phyloP scores from a whole-genome alignment of 1,140 invertebrate species.

The Anastrepha obliqua region DNA sequence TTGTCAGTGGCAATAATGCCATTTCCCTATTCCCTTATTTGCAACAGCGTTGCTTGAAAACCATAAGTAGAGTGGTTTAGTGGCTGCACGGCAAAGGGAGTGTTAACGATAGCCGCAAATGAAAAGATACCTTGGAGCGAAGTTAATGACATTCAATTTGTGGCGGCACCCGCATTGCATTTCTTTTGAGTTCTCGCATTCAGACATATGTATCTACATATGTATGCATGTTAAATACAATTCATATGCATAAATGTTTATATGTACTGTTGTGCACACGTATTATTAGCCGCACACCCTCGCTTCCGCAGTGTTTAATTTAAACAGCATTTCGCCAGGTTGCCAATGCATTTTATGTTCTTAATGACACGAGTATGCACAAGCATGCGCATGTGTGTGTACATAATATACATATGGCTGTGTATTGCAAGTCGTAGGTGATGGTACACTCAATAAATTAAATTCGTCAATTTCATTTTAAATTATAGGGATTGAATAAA shows the following conservation, averaged over 20 bases:
- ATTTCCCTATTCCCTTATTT: constrained; percentile 38
- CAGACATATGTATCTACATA: background rate
- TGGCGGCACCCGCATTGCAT: constrained; percentile 41
- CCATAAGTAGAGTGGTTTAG: background rate
- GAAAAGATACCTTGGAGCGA: constrained; percentile 27
- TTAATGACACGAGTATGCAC: background rate
- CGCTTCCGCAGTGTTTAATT: background rate
- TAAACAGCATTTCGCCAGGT: background rate
- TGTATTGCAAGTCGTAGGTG: background rate
- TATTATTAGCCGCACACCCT: background rate
- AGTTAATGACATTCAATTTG: constrained; percentile 49
- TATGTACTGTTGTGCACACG: background rate
- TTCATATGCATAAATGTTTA: background rate
- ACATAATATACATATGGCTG: background rate
- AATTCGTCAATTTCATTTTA: constrained; percentile 1
- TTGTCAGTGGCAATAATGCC: background rate
- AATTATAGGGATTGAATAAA: constrained; percentile 10
- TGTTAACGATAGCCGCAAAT: constrained; percentile 32
- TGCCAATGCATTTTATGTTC: background rate
- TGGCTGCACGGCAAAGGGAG: background rate
- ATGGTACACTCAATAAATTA: constrained; percentile 17
- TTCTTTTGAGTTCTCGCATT: constrained; percentile 24
- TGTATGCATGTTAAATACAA: too few relatives aligned
- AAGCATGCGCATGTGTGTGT: background rate
- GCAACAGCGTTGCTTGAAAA: background rate